Evolutionary conservation across 2,888 invertebrate species (phyloP), one percentile per base, ranked within the genome.

Genomic region (Protophormia terraenovae): DNA sequence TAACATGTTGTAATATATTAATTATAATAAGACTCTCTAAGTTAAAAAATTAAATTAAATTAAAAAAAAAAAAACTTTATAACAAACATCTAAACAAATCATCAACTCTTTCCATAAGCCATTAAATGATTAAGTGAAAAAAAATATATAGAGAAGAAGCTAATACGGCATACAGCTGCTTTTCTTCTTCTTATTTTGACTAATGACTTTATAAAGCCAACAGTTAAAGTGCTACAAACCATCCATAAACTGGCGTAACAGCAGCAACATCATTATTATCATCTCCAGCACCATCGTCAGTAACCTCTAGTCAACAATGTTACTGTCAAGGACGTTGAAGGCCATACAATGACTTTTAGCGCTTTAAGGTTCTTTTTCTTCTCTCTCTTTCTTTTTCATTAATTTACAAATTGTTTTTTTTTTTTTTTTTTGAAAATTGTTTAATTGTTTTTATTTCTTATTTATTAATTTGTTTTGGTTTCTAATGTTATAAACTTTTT

Each of bases 241-340:
- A 50, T 50, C 73, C 66, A 41, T 53, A 66, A 53, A 69, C 60
- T 14, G 22, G 38, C 12, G 22, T 41, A 69, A 45, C 38, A 58
- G 38, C 35, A 35, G n/a, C 38, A 62, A 41, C 47, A 32, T 35
- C 58, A 60, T 14, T 60, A 75, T 69, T 32, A 58, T 24, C 29
- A 64, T 66, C 14, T 55, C 3, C 16, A 38, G 12, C 41, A 41
- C 1, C 29, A n/a, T 60, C 16, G 38, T 29, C 45, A 64, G 60
- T 58, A 24, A 58, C 8, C 50, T 24, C 35, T 35, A 27, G 29
- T 27, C 14, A 41, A 58, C 62, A 82, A 53, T 69, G 75, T 75
- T 73, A 83, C 75, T 84, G 83, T 86, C 87, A 87, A 87, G 87
- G 87, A 87, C 87, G 86, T 87, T 87, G 86, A 87, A 87, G 87